Evolutionary conservation across 2,797 vertebrate genomes (phyloP), one percentile per base, ranked within the genome.

Genomic region (Diplodus puntazzo): DNA sequence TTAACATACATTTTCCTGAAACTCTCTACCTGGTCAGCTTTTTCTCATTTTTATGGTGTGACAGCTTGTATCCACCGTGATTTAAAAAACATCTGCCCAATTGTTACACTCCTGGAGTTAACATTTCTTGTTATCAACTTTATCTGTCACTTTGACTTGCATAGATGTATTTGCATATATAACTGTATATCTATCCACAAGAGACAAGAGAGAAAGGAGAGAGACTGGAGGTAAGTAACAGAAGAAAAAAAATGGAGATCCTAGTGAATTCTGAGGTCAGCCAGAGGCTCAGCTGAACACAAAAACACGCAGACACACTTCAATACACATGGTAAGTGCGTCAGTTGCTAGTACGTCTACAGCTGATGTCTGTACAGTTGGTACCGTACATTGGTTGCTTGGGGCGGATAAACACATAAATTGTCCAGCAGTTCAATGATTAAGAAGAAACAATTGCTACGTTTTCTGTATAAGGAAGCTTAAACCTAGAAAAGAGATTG

Each of bases 311-410:
- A 34, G 17, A 25, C 17, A 45, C 52, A 45, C 23, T 7, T 20
- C 21, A 49, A 43, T 8, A 54, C 65, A 30, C 13, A 9, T 11
- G 39, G 39, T 39, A 11, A 39, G 39, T 39, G 39, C 39, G 39
- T 58, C 23, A 2, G 4, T 39, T 42, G 8, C 49, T 4, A 9
- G 48, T n/a, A 16, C 5, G 20, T 53, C 52, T 11, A 21, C 30
- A 66, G 48, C 48, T 21, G 39, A 21, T 34, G 13, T 21, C 23
- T 9, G 53, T 20, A 45, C 53, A 48, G 23, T 46, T 16, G 3
- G 17, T 27, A 57, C 53, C 57, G 53, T n/a, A 53, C 64, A 53
- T 11, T 2, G 11, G 23, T 23, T 69, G 67, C 54, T 69, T 30
- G 23, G 25, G 20, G 23, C 18, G 2, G 46, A 20, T 45, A 57